phyloP scores from a whole-genome alignment of 1,140 invertebrate species.

The Andrena cerasifolii region DNA sequence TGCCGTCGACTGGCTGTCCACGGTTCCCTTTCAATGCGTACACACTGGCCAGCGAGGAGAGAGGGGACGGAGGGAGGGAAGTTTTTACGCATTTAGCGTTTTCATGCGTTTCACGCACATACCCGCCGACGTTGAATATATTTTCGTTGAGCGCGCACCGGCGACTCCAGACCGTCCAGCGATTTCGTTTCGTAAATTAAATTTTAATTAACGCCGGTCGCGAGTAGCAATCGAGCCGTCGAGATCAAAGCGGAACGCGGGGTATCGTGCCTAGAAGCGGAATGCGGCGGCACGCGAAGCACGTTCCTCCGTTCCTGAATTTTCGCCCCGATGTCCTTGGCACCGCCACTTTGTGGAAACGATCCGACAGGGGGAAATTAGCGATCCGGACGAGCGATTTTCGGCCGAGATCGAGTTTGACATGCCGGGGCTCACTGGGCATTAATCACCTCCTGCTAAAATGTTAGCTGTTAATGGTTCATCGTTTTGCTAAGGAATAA shows the following conservation, averaged over 20 bases:
- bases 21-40: slow-evolving; percentile 31
- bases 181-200: slow-evolving; percentile 55
- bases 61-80: slow-evolving; percentile 21
- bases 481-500: too few relatives aligned
- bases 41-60: not conserved
- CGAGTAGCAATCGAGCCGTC: slow-evolving; percentile 25
- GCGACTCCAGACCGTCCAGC: slow-evolving; percentile 5
- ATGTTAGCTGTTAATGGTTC: too few relatives aligned
- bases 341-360: too few relatives aligned
- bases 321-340: too few relatives aligned
- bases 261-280: slow-evolving; percentile 1
- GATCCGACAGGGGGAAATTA: too few relatives aligned
- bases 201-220: slow-evolving; percentile 61
- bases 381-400: too few relatives aligned
- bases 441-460: too few relatives aligned
- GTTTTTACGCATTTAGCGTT: slow-evolving; percentile 38
- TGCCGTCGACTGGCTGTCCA: slow-evolving; percentile 4
- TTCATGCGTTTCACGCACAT: slow-evolving; percentile 25
- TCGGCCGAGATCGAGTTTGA: too few relatives aligned
- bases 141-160: slow-evolving; percentile 6
- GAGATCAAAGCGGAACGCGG: slow-evolving; percentile 23
- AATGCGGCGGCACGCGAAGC: not conserved
- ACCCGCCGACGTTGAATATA: slow-evolving; percentile 4
- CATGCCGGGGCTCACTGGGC: too few relatives aligned
- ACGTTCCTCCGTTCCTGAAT: too few relatives aligned